Evolutionary conservation across 2,113 vertebrate species (phyloP).

Genomic region (Phyllostomus discolor): DNA sequence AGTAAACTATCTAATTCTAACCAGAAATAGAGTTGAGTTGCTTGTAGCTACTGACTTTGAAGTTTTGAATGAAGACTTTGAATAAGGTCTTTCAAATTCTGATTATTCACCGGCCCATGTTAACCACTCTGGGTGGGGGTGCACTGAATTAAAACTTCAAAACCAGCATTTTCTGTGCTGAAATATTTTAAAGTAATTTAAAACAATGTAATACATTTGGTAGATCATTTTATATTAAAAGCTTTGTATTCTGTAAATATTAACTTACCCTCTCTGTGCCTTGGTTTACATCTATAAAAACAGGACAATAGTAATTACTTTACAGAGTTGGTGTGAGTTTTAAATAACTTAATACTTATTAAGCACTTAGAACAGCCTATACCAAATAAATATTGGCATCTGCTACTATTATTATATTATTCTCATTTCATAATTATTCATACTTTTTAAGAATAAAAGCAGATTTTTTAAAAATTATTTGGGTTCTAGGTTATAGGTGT

Average conservation of each 20-base stretch:
- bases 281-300: neutral
- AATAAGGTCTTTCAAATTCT: neutral
- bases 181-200: neutral
- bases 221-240: neutral
- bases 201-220: neutral
- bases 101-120: neutral
- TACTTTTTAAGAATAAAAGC: neutral
- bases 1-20: neutral
- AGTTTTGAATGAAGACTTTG: neutral
- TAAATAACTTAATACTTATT: neutral
- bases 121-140: neutral
- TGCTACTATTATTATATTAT: neutral
- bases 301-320: neutral
- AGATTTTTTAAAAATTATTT: neutral
- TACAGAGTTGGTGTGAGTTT: neutral
- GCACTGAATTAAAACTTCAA: neutral
- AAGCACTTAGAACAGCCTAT: neutral
- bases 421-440: neutral
- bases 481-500: neutral
- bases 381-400: neutral
- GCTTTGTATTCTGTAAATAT: neutral
- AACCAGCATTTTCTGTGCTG: neutral
- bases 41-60: neutral
- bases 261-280: neutral
- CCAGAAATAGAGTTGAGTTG: neutral